phyloP scores from a whole-genome alignment of 2,797 vertebrate species.

The Lates japonicus region DNA sequence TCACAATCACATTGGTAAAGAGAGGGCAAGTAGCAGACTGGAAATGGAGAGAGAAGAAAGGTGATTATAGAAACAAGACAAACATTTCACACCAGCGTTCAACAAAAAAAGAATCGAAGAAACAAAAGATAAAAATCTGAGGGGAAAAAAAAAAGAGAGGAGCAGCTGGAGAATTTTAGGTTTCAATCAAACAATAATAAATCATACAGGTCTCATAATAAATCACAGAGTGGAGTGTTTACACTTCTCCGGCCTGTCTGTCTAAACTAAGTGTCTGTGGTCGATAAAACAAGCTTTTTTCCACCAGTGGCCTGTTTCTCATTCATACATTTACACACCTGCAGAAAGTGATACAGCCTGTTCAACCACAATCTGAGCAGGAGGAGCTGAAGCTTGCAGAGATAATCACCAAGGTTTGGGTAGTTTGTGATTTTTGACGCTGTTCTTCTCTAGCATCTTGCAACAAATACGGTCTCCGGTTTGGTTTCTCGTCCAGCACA shows the following conservation, averaged over 20 bases:
- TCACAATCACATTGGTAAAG: background rate
- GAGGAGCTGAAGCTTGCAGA: background rate
- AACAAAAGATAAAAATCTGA: constrained; percentile 30
- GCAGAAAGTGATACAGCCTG: background rate
- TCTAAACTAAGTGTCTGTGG: constrained; percentile 50
- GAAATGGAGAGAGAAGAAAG: background rate
- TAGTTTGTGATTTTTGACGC: background rate
- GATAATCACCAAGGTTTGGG: background rate
- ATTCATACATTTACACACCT: constrained; percentile 27
- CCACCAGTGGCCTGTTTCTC: constrained; percentile 22
- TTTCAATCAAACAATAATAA: constrained; percentile 77
- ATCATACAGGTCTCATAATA: constrained; percentile 59
- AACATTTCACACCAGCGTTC: constrained; percentile 36
- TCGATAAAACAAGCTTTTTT: constrained; percentile 16
- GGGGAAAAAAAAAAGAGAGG: constrained; percentile 21
- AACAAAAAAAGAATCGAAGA: constrained; percentile 6
- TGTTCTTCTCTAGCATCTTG: background rate
- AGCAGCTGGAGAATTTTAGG: constrained; percentile 62
- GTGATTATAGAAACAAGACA: constrained; percentile 25
- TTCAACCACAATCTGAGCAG: background rate
- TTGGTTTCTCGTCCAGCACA: too few relatives aligned
- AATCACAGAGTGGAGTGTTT: constrained; percentile 67
- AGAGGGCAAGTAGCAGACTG: background rate
- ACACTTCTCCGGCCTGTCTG: constrained; percentile 35
- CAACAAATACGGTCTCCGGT: background rate